phyloP scores from a whole-genome alignment of 2,888 invertebrate genomes.

The Drosophila stalkeri region DNA sequence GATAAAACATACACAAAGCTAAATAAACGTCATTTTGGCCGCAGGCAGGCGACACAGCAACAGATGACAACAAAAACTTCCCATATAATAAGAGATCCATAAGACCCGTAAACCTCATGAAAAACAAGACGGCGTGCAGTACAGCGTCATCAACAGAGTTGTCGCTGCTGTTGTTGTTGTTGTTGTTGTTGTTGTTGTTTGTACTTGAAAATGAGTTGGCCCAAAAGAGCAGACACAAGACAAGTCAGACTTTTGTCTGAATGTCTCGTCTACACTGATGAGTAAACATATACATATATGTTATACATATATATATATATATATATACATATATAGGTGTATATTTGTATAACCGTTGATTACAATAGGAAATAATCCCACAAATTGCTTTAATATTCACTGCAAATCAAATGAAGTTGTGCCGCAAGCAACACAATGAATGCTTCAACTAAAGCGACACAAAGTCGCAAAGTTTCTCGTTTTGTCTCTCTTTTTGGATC shows the following conservation, averaged over 20 bases:
- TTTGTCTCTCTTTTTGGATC: slow-evolving; percentile 24
- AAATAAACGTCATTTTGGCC: slow-evolving; percentile 62
- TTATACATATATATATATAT: neutral
- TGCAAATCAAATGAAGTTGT: slow-evolving; percentile 81
- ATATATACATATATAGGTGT: neutral
- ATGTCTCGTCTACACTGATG: slow-evolving; percentile 9
- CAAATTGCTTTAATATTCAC: slow-evolving; percentile 82
- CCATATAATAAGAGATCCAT: slow-evolving; percentile 20
- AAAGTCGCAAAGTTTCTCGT: slow-evolving; percentile 67
- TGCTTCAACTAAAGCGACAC: slow-evolving; percentile 54
- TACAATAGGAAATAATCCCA: slow-evolving; percentile 82
- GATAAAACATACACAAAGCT: slow-evolving; percentile 29
- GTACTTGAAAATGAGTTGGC: slow-evolving; percentile 77
- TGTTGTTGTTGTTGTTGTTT: slow-evolving; percentile 26
- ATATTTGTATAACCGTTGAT: slow-evolving; percentile 63
- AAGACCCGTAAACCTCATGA: slow-evolving; percentile 35
- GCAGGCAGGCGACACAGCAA: slow-evolving; percentile 40
- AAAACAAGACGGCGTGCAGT: slow-evolving; percentile 21
- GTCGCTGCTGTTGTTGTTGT: neutral
- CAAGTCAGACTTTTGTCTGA: neutral
- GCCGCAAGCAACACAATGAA: slow-evolving; percentile 51
- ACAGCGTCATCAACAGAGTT: slow-evolving; percentile 41
- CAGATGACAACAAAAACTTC: slow-evolving; percentile 8
- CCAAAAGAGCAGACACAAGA: slow-evolving; percentile 37
- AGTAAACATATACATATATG: neutral